A percentile compares a stretch with the other conserved stretches of the same genome.
These are phyloP conservation scores for Novumbra hubbsi DNA, from an alignment of 2,797 vertebrate genomes.

Conservation along the genomic window DNA sequence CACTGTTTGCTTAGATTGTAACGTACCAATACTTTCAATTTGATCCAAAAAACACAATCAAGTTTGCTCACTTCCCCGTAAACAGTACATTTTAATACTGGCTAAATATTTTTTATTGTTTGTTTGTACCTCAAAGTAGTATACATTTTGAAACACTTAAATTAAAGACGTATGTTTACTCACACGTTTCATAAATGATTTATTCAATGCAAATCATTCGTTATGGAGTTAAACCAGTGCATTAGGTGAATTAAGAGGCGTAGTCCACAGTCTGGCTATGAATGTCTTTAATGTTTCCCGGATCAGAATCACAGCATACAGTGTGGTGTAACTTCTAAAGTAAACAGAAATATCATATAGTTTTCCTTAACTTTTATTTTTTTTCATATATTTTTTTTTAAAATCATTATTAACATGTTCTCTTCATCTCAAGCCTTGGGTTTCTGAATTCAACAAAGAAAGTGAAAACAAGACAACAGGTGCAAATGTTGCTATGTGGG, in stretches of 20 bases:
- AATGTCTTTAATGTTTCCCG: slow-evolving; percentile 83
- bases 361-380: slow-evolving; percentile 54
- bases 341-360: slow-evolving; percentile 81
- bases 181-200: too few relatives aligned
- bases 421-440: slow-evolving; percentile 67
- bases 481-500: slow-evolving; percentile 57
- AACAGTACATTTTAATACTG: background rate
- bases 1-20: background rate
- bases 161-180: background rate
- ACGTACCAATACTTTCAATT: background rate
- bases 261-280: slow-evolving; percentile 65
- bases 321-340: slow-evolving; percentile 82
- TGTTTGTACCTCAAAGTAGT: background rate
- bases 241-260: slow-evolving; percentile 39
- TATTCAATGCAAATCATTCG: background rate
- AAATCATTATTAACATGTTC: slow-evolving; percentile 70
- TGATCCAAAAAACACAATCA: background rate
- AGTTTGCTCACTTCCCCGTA: background rate
- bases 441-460: slow-evolving; percentile 73
- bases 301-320: slow-evolving; percentile 84
- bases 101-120: background rate
- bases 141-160: background rate
- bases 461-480: slow-evolving; percentile 76
- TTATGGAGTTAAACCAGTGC: background rate
- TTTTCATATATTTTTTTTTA: slow-evolving; percentile 53